These are phyloP conservation scores for Hyposoter didymator DNA, from an alignment of 2,888 invertebrate genomes.

Conservation along the genomic window DNA sequence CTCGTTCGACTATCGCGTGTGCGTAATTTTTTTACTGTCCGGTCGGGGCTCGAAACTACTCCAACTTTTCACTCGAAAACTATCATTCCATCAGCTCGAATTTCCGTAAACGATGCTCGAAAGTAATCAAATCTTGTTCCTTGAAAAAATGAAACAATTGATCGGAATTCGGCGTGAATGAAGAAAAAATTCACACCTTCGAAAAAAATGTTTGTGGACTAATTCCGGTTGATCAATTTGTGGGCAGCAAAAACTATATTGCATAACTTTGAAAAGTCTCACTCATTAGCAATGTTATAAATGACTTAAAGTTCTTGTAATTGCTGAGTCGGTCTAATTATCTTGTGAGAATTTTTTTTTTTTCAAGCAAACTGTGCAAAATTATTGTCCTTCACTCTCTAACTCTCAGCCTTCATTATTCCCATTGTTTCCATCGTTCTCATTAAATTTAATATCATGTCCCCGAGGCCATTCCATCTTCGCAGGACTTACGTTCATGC, in stretches of 20 bases:
- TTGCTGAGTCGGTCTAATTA: not conserved
- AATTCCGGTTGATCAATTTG: not conserved
- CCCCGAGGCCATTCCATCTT: not conserved
- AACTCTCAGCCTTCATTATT: constrained; percentile 10
- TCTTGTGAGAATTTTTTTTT: not conserved
- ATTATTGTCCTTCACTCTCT: constrained; percentile 1
- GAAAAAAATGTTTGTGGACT: not conserved
- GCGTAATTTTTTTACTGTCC: constrained; percentile 24
- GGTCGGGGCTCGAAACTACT: not conserved
- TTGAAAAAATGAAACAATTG: not conserved
- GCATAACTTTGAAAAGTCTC: not conserved
- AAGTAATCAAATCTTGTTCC: not conserved
- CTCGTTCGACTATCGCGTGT: constrained; percentile 9
- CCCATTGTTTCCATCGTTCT: constrained; percentile 17
- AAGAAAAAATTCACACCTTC: not conserved
- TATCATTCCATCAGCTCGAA: constrained; percentile 15
- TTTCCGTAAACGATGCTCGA: constrained; percentile 30
- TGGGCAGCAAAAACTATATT: not conserved
- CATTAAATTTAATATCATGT: constrained; percentile 1
- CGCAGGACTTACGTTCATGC: not conserved
- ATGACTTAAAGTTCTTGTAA: not conserved
- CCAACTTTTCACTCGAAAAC: not conserved
- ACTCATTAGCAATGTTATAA: not conserved
- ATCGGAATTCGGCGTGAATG: not conserved
- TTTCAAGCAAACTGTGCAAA: not conserved